Conservation (phyloP, 2,113 vertebrate species). For the Cinclus mexicanus region DNA sequence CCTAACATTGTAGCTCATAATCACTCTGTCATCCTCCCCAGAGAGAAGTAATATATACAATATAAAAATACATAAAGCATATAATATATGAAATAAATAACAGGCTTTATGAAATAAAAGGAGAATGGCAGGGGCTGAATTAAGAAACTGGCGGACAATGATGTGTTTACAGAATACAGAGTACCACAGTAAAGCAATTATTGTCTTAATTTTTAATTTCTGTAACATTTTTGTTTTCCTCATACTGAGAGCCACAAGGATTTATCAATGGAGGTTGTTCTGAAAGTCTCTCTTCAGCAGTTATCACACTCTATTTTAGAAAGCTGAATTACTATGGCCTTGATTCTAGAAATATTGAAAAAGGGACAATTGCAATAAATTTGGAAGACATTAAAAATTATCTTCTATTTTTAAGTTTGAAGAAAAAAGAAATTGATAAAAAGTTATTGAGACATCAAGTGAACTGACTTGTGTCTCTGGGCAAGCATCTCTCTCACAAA, state of each 20-base stretch:
- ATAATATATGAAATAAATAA: not conserved
- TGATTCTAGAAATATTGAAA: not conserved
- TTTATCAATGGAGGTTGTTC: not conserved
- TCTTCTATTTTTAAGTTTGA: not conserved
- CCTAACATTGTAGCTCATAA: not conserved
- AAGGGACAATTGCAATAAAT: not conserved
- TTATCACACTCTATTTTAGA: not conserved
- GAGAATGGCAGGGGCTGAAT: not conserved
- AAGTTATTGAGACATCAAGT: not conserved
- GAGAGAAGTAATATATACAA: not conserved
- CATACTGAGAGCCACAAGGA: not conserved
- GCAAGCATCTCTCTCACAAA: not conserved
- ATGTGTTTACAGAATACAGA: not conserved
- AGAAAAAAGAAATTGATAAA: not conserved
- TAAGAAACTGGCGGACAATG: not conserved
- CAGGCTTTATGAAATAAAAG: not conserved
- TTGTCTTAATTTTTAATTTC: not conserved
- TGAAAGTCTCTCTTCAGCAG: not conserved
- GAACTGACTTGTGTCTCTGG: not conserved
- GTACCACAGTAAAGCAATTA: not conserved
- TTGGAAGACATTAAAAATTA: not conserved
- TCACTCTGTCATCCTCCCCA: not conserved
- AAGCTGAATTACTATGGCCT: not conserved
- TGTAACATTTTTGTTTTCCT: not conserved
- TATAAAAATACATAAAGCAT: not conserved